A percentile compares a stretch with the other conserved stretches of the same genome.
Evolutionary conservation across 2,113 vertebrate species (phyloP).

Genomic region (Eidolon helvum): DNA sequence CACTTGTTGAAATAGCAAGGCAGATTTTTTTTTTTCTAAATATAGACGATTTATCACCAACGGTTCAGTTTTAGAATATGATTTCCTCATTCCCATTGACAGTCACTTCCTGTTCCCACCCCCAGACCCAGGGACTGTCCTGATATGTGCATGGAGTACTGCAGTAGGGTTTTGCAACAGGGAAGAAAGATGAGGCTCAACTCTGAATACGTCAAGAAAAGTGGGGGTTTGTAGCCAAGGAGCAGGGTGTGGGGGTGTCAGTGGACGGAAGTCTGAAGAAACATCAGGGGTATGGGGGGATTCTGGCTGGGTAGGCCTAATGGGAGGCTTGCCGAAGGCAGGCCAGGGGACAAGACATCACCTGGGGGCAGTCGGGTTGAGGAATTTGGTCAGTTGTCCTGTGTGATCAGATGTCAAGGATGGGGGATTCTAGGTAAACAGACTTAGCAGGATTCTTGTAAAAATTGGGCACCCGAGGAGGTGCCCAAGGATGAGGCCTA

Average conservation of each 20-base stretch:
- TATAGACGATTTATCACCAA: not conserved
- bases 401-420: not conserved
- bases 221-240: not conserved
- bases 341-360: not conserved
- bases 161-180: not conserved
- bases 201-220: not conserved
- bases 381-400: not conserved
- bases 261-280: not conserved
- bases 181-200: not conserved
- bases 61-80: not conserved
- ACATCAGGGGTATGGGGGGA: rapidly evolving
- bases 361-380: not conserved
- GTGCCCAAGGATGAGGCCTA: not conserved
- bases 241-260: too few species aligned
- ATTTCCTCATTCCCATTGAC: not conserved
- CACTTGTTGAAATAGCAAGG: not conserved
- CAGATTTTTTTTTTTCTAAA: not conserved
- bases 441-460: not conserved
- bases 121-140: not conserved
- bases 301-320: not conserved
- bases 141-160: too few species aligned
- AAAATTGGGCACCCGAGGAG: not conserved
- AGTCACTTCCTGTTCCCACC: not conserved
- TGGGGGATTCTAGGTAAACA: not conserved
- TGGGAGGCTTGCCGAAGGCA: not conserved